Evolutionary conservation across 2,113 vertebrate genomes (phyloP).

Genomic region (Tenrec ecaudatus): DNA sequence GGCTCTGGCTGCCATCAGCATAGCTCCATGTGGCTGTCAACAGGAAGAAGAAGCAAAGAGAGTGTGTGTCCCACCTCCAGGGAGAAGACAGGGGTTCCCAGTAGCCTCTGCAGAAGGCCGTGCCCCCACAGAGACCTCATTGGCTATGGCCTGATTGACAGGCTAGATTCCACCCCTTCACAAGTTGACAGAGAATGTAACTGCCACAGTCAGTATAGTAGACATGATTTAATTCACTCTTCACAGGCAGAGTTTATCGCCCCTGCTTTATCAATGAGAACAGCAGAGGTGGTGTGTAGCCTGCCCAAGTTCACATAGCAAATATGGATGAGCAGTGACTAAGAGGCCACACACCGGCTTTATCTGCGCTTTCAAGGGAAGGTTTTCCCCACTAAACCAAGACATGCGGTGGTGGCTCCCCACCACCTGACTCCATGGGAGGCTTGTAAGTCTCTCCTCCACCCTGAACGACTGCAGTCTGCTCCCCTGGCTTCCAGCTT

Average conservation of each 20-base stretch:
- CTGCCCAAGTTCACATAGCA: neutral
- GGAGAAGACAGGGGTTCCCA: no score
- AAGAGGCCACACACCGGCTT: neutral
- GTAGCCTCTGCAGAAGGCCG: no score
- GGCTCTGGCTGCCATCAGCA: no score
- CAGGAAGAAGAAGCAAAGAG: no score
- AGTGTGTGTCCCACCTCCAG: no score
- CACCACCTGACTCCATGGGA: neutral
- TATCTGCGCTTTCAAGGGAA: neutral
- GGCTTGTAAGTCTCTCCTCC: neutral
- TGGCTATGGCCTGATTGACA: no score
- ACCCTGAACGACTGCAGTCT: neutral
- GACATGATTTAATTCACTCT: neutral
- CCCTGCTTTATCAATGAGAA: neutral
- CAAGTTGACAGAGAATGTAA: no score
- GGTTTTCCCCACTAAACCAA: neutral
- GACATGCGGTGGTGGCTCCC: neutral
- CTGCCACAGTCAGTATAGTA: neutral
- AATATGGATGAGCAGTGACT: neutral
- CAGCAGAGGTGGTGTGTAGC: neutral
- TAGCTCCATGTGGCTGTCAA: no score
- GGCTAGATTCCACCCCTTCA: no score
- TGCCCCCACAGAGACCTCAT: no score
- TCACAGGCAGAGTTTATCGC: neutral
- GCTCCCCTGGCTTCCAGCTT: neutral